Conservation (phyloP, 2,888 invertebrate species). For the Cryptops parisi region DNA sequence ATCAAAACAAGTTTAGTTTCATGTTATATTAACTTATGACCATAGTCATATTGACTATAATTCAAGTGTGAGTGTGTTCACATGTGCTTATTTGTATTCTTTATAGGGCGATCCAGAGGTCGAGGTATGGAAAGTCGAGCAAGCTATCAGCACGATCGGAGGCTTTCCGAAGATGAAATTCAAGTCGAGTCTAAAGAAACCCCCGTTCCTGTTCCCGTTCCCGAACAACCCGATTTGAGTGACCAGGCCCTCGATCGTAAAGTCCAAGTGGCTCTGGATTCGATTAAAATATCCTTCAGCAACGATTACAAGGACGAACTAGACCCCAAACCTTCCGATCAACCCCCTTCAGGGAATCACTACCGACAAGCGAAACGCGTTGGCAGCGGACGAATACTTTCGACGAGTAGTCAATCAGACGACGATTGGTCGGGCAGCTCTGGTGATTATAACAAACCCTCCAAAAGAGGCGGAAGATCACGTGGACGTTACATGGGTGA, state of each 20-base stretch:
- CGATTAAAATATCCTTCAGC: conserved; percentile 1
- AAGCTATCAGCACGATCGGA: no score
- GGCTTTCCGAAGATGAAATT: background rate
- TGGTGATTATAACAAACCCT: background rate
- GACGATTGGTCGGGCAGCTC: conserved; percentile 9
- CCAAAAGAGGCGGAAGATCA: background rate
- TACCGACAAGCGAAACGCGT: background rate
- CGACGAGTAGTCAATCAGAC: conserved; percentile 14
- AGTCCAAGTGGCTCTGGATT: background rate
- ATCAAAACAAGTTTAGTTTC: no score
- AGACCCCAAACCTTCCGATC: background rate
- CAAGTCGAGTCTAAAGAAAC: background rate
- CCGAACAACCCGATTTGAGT: background rate
- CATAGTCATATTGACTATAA: no score
- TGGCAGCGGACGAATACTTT: conserved; percentile 5
- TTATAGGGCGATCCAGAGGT: background rate
- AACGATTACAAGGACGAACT: background rate
- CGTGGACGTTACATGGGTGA: background rate
- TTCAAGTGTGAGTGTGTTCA: no score
- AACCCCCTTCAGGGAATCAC: background rate
- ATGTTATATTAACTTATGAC: no score
- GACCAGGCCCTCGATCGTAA: background rate
- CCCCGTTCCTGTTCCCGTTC: conserved; percentile 1
- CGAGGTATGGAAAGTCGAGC: no score
- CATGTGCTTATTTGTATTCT: no score